Percentiles rank a stretch among this genome's conserved stretches.
These are phyloP conservation scores for Nothura maculosa DNA, from an alignment of 2,797 vertebrate species.

Conservation along the genomic window DNA sequence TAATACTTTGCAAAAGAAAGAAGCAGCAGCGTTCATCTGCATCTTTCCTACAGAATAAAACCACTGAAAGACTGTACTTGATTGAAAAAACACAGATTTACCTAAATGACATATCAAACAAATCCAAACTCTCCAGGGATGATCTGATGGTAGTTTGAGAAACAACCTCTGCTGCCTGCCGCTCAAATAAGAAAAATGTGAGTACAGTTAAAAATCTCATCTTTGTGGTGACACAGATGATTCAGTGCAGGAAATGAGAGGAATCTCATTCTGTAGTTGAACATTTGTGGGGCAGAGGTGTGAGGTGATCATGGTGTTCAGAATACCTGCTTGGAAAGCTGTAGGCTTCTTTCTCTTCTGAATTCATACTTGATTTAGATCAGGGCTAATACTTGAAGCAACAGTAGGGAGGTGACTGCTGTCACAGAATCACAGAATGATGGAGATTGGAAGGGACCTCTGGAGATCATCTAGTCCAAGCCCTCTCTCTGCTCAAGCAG, in stretches of 20 bases:
- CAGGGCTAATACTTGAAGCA: neutral
- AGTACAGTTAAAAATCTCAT: constrained; percentile 47
- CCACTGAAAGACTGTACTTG: constrained; percentile 1
- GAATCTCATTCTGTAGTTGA: constrained; percentile 61
- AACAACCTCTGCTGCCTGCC: constrained; percentile 32
- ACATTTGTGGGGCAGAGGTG: constrained; percentile 53
- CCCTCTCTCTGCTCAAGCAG: too few relatives aligned
- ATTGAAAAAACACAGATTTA: constrained; percentile 15
- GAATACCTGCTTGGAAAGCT: neutral
- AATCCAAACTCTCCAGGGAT: constrained; percentile 29
- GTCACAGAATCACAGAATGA: neutral
- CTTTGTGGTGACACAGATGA: constrained; percentile 74
- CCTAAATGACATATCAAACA: constrained; percentile 41
- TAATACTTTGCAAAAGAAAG: constrained; percentile 22
- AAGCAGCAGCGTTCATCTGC: neutral
- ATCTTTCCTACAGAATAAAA: constrained; percentile 24
- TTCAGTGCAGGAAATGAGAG: constrained; percentile 64
- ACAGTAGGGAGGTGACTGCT: neutral
- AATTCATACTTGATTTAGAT: neutral
- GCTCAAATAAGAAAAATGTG: constrained; percentile 66
- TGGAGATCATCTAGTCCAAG: too few relatives aligned
- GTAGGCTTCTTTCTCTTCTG: neutral
- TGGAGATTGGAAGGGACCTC: too few relatives aligned
- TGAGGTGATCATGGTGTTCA: constrained; percentile 46
- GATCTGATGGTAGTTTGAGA: constrained; percentile 49